Evolutionary conservation across 2,888 invertebrate genomes (phyloP).

Genomic region (Nemoura dubitans): DNA sequence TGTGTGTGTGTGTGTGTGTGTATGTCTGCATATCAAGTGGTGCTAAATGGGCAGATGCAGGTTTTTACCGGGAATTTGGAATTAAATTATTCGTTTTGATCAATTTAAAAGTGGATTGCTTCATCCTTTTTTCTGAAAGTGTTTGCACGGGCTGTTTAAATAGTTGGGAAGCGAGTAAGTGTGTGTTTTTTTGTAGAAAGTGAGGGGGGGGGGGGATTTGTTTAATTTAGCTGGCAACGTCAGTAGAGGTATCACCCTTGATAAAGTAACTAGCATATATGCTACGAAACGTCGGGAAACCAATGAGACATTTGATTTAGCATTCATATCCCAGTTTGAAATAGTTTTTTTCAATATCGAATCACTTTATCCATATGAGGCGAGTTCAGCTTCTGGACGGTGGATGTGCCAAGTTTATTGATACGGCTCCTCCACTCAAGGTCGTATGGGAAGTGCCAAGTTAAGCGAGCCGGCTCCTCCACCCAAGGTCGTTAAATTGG

Average conservation of each 20-base stretch:
- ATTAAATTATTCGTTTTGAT: constrained; percentile 1
- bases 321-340: no score
- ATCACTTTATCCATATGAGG: background rate
- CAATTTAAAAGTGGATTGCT: background rate
- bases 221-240: no score
- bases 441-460: background rate
- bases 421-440: background rate
- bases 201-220: background rate
- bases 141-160: background rate
- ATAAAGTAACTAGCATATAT: no score
- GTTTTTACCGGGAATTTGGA: background rate
- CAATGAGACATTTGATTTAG: no score
- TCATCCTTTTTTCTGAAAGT: background rate
- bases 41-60: background rate
- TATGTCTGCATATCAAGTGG: constrained; percentile 14
- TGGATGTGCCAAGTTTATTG: background rate
- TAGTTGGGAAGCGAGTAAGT: background rate
- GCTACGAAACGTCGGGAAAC: no score
- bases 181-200: background rate
- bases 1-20: background rate
- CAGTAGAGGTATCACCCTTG: no score
- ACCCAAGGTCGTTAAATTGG: background rate
- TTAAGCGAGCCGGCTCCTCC: background rate
- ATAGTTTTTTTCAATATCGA: no score
- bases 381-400: background rate